phyloP scores from a whole-genome alignment of 2,888 invertebrate genomes.

The Acanthoscelides obtectus region DNA sequence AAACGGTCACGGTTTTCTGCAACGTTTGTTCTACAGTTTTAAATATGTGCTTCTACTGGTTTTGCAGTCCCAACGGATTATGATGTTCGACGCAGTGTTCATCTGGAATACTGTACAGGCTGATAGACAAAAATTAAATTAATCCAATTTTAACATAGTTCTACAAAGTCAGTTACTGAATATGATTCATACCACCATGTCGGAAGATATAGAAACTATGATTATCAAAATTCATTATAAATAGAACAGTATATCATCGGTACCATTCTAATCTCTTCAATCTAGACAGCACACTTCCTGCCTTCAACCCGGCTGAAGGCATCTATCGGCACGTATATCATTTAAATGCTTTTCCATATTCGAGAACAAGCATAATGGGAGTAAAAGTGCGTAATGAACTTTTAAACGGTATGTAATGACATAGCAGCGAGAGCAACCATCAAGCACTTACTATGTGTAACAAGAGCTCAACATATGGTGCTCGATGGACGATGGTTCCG shows the following conservation, averaged over 20 bases:
- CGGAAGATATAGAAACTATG: too few relatives aligned
- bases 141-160: too few relatives aligned
- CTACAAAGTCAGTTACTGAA: too few relatives aligned
- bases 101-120: too few relatives aligned
- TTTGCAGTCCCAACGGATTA: too few relatives aligned
- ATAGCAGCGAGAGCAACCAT: constrained; percentile 10
- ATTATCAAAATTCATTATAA: too few relatives aligned
- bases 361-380: constrained; percentile 6
- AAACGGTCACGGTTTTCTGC: too few relatives aligned
- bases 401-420: constrained; percentile 14
- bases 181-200: too few relatives aligned
- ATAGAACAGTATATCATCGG: not conserved
- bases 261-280: not conserved
- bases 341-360: constrained; percentile 9
- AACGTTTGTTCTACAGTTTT: too few relatives aligned
- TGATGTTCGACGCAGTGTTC: too few relatives aligned
- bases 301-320: not conserved
- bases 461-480: constrained; percentile 20
- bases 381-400: constrained; percentile 12
- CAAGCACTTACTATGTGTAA: constrained; percentile 14
- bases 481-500: constrained; percentile 19
- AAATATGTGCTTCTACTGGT: too few relatives aligned
- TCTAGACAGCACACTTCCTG: not conserved
- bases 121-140: too few relatives aligned
- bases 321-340: constrained; percentile 1